Percentiles rank a stretch among this genome's conserved stretches.
Evolutionary conservation across 37 sponge, comb jelly and placozoan species (phyloP).

Genomic region (Amphimedon queenslandica): DNA sequence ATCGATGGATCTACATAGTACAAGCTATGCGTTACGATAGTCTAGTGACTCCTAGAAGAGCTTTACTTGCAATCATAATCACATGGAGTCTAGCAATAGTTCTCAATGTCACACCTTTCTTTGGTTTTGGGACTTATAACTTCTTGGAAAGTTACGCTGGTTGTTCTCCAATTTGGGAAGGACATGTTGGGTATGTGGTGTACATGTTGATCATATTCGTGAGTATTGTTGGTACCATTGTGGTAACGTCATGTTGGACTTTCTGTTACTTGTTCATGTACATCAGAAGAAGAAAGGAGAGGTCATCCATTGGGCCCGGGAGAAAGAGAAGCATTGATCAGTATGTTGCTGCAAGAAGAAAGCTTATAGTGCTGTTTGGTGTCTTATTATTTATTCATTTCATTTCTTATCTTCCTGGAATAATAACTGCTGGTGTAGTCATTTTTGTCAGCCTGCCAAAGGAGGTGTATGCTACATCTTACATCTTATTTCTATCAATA

Average conservation of each 20-base stretch:
- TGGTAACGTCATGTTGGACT: constrained; percentile 28
- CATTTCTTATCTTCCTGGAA: too few species aligned
- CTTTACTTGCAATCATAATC: constrained; percentile 12
- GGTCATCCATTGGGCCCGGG: too few species aligned
- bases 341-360: too few species aligned
- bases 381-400: too few species aligned
- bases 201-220: not conserved
- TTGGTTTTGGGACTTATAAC: constrained; percentile 8
- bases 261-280: too few species aligned
- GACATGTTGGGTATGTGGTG: constrained; percentile 6
- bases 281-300: too few species aligned
- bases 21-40: constrained; percentile 6
- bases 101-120: not conserved
- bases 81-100: constrained; percentile 1
- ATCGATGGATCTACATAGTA: constrained; percentile 14
- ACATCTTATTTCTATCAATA: too few species aligned
- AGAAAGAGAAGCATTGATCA: too few species aligned
- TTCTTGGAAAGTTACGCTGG: not conserved
- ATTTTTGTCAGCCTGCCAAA: too few species aligned
- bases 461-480: too few species aligned
- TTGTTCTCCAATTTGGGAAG: constrained; percentile 14
- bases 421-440: too few species aligned
- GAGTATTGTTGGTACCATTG: constrained; percentile 8
- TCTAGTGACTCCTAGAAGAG: not conserved
- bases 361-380: too few species aligned